These are phyloP conservation scores for Glareola pratincola DNA, from an alignment of 2,113 vertebrate genomes.

Conservation along the genomic window DNA sequence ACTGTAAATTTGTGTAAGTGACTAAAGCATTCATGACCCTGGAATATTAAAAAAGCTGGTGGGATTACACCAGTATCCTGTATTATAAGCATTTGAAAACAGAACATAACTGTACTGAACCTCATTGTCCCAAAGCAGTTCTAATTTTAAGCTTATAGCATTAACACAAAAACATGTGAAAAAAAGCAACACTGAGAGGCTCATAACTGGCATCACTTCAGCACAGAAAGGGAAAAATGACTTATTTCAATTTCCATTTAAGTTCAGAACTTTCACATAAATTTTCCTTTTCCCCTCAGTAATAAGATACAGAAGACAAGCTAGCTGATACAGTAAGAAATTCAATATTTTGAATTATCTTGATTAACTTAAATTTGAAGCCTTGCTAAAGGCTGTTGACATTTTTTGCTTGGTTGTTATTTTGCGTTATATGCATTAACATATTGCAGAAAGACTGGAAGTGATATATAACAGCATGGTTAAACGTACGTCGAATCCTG, in stretches of 20 bases:
- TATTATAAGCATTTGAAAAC: neutral
- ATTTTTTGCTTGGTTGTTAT: neutral
- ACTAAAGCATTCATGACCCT: neutral
- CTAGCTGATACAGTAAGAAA: neutral
- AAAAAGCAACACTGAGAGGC: neutral
- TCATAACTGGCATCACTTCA: neutral
- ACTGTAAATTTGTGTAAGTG: neutral
- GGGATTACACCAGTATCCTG: neutral
- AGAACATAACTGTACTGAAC: neutral
- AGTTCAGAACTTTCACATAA: neutral
- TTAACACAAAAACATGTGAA: neutral
- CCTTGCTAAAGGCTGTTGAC: neutral
- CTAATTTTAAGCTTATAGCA: neutral
- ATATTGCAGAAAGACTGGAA: neutral
- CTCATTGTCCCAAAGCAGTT: neutral
- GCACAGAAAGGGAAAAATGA: neutral
- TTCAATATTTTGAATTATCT: neutral
- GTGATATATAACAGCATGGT: accelerated
- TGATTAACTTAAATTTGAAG: neutral
- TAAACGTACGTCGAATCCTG: neutral
- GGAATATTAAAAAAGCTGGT: neutral
- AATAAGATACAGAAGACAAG: neutral
- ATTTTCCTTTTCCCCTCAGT: neutral
- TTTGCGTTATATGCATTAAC: neutral
- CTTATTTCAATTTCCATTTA: neutral